These are phyloP conservation scores for Zaprionus davidi DNA, from an alignment of 1,140 invertebrate species.

Conservation along the genomic window DNA sequence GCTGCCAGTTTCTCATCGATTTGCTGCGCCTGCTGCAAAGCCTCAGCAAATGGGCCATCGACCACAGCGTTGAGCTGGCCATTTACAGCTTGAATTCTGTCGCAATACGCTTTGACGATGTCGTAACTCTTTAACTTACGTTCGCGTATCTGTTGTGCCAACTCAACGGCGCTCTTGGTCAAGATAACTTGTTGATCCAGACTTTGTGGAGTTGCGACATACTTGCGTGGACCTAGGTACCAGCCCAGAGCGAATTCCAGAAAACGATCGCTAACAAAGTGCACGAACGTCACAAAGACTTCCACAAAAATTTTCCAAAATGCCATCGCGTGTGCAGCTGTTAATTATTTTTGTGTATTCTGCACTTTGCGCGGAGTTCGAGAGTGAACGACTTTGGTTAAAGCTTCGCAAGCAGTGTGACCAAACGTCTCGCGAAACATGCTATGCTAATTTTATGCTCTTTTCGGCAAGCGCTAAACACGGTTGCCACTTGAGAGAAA, in stretches of 20 bases:
- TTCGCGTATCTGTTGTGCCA: constrained; percentile 88
- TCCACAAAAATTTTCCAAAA: constrained; percentile 52
- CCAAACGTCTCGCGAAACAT: not conserved
- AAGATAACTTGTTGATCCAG: constrained; percentile 85
- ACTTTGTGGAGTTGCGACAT: constrained; percentile 85
- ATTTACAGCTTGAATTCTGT: constrained; percentile 92
- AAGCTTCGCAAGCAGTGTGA: constrained; percentile 1
- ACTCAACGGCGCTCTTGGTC: constrained; percentile 87
- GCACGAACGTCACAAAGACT: constrained; percentile 55
- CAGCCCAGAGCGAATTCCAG: constrained; percentile 72
- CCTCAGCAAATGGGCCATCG: constrained; percentile 89
- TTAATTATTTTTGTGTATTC: constrained; percentile 15
- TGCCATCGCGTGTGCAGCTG: constrained; percentile 39
- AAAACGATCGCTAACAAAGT: constrained; percentile 66
- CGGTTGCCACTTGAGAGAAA: not conserved
- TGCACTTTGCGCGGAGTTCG: constrained; percentile 7
- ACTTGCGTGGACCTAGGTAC: constrained; percentile 61
- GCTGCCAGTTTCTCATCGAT: constrained; percentile 89
- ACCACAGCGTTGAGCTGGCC: constrained; percentile 92
- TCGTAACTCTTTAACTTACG: constrained; percentile 88
- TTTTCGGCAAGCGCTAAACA: not conserved
- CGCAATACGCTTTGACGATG: constrained; percentile 90
- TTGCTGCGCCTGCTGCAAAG: constrained; percentile 90
- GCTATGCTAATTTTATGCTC: constrained; percentile 3
- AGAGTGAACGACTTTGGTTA: constrained; percentile 11